phyloP scores from a whole-genome alignment of 2,113 vertebrate species.

The Coryphaenoides rupestris region DNA sequence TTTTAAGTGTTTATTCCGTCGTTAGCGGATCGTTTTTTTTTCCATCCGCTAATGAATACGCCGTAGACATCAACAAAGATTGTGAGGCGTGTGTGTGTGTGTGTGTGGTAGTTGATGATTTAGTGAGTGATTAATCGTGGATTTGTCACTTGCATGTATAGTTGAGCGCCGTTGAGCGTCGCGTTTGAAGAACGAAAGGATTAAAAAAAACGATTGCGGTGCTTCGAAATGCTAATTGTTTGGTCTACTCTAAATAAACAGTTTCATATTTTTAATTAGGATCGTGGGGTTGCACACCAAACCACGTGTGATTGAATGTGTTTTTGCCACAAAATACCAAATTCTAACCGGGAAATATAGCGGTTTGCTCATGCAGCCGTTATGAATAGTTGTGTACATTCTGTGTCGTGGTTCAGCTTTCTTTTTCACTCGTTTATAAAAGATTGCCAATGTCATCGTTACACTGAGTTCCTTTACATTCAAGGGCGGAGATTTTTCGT shows the following conservation, averaged over 20 bases:
- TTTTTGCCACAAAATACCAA: slow-evolving; percentile 26
- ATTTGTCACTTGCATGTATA: slow-evolving; percentile 37
- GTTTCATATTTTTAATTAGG: slow-evolving; percentile 55
- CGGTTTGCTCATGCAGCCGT: too few relatives aligned
- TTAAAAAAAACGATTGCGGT: slow-evolving; percentile 49
- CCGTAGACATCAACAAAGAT: slow-evolving; percentile 16
- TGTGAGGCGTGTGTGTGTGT: background rate
- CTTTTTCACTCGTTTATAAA: too few relatives aligned
- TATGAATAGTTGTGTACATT: too few relatives aligned
- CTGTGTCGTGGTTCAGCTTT: too few relatives aligned
- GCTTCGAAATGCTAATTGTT: slow-evolving; percentile 51
- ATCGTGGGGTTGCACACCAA: slow-evolving; percentile 38
- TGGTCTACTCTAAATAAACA: slow-evolving; percentile 7
- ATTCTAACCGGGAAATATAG: too few relatives aligned
- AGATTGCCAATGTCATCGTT: too few relatives aligned
- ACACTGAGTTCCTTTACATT: too few relatives aligned
- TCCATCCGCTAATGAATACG: slow-evolving; percentile 5
- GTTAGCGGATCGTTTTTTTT: too few relatives aligned
- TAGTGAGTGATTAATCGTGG: slow-evolving; percentile 50
- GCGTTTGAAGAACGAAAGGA: slow-evolving; percentile 49
- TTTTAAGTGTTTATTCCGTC: too few relatives aligned
- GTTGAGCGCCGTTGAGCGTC: slow-evolving; percentile 40
- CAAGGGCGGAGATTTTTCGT: too few relatives aligned
- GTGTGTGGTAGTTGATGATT: slow-evolving; percentile 44
- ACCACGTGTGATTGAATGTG: slow-evolving; percentile 47